Evolutionary conservation across 2,888 invertebrate species (phyloP).

Genomic region (Trissolcus japonicus): DNA sequence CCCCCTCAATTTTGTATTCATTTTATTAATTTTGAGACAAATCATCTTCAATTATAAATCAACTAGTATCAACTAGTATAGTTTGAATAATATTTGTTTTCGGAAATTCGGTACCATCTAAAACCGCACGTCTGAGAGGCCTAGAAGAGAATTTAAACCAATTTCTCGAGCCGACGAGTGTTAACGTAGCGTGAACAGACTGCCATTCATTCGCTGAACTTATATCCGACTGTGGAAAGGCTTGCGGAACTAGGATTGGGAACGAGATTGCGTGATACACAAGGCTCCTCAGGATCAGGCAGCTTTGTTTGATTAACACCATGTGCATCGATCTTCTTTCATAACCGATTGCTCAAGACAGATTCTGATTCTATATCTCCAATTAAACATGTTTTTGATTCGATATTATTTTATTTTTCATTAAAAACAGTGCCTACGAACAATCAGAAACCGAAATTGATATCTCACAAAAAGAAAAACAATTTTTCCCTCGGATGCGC

Average conservation of each 20-base stretch:
- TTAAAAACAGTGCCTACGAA: too few relatives aligned
- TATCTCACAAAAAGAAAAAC: too few relatives aligned
- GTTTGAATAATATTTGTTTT: too few relatives aligned
- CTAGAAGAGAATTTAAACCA: slow-evolving; percentile 17
- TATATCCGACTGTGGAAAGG: slow-evolving; percentile 27
- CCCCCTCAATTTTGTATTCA: slow-evolving; percentile 12
- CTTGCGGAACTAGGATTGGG: slow-evolving; percentile 16
- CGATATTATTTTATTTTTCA: too few relatives aligned
- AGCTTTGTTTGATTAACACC: slow-evolving; percentile 29
- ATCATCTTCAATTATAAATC: too few relatives aligned
- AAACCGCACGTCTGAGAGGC: slow-evolving; percentile 11
- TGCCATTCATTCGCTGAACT: slow-evolving; percentile 16
- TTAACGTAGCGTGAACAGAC: slow-evolving; percentile 7
- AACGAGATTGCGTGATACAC: slow-evolving; percentile 11
- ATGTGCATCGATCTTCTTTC: slow-evolving; percentile 30
- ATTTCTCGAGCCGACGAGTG: slow-evolving; percentile 23
- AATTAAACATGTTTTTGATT: too few relatives aligned
- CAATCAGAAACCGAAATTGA: too few relatives aligned
- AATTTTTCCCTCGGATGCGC: too few relatives aligned
- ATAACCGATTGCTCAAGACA: slow-evolving; percentile 10
- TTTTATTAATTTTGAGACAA: neutral
- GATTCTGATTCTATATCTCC: too few relatives aligned
- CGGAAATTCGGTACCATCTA: neutral
- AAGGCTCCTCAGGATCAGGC: slow-evolving; percentile 32
- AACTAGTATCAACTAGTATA: too few relatives aligned